A percentile compares a stretch with the other conserved stretches of the same genome.
Evolutionary conservation across 1,140 invertebrate species (phyloP).

Genomic region (Coptotermes formosanus): DNA sequence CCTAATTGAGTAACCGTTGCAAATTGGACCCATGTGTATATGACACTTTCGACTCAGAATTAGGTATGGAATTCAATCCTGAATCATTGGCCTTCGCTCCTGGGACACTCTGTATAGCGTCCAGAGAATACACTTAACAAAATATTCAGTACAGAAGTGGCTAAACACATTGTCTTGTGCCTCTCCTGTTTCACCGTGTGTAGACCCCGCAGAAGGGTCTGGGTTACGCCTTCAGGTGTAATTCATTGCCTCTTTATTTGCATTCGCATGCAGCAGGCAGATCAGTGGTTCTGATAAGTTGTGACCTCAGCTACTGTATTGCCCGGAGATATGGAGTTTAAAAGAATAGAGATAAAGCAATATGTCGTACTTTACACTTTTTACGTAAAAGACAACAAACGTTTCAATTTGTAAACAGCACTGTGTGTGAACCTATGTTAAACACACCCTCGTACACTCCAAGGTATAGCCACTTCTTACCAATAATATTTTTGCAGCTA

Average conservation of each 20-base stretch:
- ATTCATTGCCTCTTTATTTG: not conserved
- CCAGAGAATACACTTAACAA: no score
- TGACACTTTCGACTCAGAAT: no score
- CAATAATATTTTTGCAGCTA: not conserved
- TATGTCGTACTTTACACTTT: not conserved
- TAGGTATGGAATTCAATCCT: no score
- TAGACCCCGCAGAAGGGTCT: not conserved
- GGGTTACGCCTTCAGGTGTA: not conserved
- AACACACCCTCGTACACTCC: not conserved
- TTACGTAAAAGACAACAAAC: not conserved
- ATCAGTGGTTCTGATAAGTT: not conserved
- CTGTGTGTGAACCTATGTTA: not conserved
- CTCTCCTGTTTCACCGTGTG: no score
- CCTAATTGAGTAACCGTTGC: no score
- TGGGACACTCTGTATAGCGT: no score
- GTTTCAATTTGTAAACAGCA: not conserved
- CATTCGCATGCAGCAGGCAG: not conserved
- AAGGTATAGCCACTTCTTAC: not conserved
- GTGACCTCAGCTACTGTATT: not conserved
- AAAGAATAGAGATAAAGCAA: not conserved
- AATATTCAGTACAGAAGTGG: no score
- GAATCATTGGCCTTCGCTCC: no score
- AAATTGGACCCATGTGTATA: no score
- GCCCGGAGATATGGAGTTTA: not conserved
- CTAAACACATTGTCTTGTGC: no score